Evolutionary conservation across 2,888 invertebrate species (phyloP).

Genomic region (Orthonevra nobilis): DNA sequence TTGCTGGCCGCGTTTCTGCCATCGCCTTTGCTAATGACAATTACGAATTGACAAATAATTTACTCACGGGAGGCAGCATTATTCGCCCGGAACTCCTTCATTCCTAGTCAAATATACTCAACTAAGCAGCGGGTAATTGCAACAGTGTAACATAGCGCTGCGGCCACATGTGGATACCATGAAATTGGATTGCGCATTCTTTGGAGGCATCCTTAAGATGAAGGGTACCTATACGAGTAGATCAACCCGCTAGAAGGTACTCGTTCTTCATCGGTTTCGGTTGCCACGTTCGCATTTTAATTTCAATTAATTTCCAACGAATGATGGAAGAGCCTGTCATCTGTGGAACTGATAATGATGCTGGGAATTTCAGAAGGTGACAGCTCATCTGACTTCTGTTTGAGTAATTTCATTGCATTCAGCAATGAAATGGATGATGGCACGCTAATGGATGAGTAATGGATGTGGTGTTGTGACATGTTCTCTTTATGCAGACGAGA

Average conservation of each 20-base stretch:
- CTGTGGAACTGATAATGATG: constrained; percentile 56
- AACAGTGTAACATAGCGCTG: constrained; percentile 2
- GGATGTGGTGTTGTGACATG: constrained; percentile 59
- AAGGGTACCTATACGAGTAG: too few species aligned
- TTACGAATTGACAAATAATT: constrained; percentile 70
- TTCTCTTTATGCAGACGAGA: constrained; percentile 4
- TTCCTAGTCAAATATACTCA: constrained; percentile 8
- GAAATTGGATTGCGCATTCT: constrained; percentile 64
- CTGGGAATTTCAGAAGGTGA: constrained; percentile 62
- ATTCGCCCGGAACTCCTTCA: constrained; percentile 13
- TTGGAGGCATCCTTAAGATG: constrained; percentile 28
- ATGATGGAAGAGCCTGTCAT: constrained; percentile 68
- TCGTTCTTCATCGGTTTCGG: background rate
- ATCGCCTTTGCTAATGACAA: constrained; percentile 62
- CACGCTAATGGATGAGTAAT: constrained; percentile 53
- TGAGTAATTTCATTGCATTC: constrained; percentile 51
- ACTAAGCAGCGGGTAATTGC: constrained; percentile 6
- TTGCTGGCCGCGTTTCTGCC: constrained; percentile 34
- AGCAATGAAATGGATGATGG: constrained; percentile 51
- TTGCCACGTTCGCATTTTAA: constrained; percentile 14
- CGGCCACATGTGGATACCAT: constrained; percentile 50
- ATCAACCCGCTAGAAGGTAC: background rate
- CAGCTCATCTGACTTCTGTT: constrained; percentile 67
- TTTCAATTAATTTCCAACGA: constrained; percentile 58
- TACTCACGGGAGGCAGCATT: constrained; percentile 39